These are phyloP conservation scores for Ptychoptera albimana DNA, from an alignment of 2,888 invertebrate species.

Conservation along the genomic window DNA sequence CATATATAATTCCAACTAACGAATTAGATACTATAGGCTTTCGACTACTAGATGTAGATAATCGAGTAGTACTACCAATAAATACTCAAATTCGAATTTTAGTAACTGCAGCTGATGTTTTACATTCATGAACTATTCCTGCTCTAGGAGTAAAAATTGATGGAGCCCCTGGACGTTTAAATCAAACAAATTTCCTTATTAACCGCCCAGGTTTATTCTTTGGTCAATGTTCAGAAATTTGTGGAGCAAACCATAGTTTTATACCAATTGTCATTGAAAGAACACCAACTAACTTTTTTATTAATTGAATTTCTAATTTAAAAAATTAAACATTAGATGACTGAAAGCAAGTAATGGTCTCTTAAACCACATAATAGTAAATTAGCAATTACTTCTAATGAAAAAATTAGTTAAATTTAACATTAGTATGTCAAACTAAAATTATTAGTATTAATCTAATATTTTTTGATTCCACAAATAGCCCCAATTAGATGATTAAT, in stretches of 20 bases:
- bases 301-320: conserved; percentile 36
- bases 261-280: conserved; percentile 57
- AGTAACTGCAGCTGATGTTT: not conserved
- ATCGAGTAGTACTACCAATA: conserved; percentile 40
- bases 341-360: conserved; percentile 54
- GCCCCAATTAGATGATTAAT: conserved; percentile 39
- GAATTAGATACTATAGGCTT: conserved; percentile 30
- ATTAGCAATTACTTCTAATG: conserved; percentile 46
- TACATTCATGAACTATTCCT: not conserved
- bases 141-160: not conserved
- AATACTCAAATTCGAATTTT: conserved; percentile 38
- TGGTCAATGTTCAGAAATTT: conserved; percentile 71
- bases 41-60: conserved; percentile 45
- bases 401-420: conserved; percentile 40
- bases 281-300: conserved; percentile 35
- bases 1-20: conserved; percentile 38
- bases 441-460: conserved; percentile 35
- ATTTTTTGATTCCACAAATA: conserved; percentile 55
- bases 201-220: conserved; percentile 48
- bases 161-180: conserved; percentile 43
- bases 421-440: conserved; percentile 52
- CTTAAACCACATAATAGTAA: conserved; percentile 51
- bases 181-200: conserved; percentile 44
- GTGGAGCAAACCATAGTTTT: conserved; percentile 64
- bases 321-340: conserved; percentile 42